Evolutionary conservation across 1,140 invertebrate genomes (phyloP).

Genomic region (Saccostrea cuccullata): DNA sequence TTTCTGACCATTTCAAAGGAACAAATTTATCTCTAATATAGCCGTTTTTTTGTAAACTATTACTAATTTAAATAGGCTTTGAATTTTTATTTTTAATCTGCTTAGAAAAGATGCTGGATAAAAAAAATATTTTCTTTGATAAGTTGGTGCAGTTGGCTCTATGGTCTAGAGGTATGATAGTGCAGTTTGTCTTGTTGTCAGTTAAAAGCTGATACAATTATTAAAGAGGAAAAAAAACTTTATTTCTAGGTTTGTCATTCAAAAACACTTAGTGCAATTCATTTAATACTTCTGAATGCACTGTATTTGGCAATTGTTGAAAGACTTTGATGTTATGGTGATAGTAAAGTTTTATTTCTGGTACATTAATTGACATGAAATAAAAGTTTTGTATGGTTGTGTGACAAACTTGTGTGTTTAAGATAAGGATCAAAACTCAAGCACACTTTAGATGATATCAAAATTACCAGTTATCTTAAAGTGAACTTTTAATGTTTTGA

Average conservation of each 20-base stretch:
- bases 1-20: not conserved
- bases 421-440: constrained; percentile 22
- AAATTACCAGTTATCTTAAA: not conserved
- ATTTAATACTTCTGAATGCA: not conserved
- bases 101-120: no score
- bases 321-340: not conserved
- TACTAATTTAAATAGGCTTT: no score
- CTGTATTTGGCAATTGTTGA: constrained; percentile 11
- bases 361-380: constrained; percentile 8
- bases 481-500: not conserved
- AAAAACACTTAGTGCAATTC: no score
- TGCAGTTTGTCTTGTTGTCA: no score
- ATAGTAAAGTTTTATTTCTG: not conserved
- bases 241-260: no score
- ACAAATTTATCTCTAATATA: not conserved
- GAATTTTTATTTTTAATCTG: no score
- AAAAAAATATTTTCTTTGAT: no score
- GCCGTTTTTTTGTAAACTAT: not conserved
- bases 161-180: no score
- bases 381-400: not conserved
- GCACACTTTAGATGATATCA: not conserved
- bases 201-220: no score
- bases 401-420: not conserved
- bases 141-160: no score
- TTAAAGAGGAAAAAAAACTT: no score